These are phyloP conservation scores for Enteromius viviparus DNA, from an alignment of 2,797 vertebrate genomes.

Conservation along the genomic window DNA sequence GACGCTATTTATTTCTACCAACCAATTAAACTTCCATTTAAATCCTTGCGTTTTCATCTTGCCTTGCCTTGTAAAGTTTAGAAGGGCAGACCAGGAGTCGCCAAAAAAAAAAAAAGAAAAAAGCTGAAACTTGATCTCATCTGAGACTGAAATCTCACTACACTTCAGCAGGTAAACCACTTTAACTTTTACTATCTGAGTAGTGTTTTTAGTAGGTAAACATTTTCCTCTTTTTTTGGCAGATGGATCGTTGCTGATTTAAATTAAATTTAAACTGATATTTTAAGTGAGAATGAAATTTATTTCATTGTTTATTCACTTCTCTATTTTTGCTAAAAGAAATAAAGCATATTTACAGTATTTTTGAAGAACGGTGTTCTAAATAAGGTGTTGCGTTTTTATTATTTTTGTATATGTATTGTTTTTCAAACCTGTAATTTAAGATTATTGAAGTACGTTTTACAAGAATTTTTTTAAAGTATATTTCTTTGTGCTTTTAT, in stretches of 20 bases:
- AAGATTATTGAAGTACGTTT: neutral
- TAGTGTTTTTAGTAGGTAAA: neutral
- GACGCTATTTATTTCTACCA: neutral
- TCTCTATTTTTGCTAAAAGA: neutral
- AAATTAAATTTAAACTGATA: neutral
- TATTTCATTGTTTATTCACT: neutral
- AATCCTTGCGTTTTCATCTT: neutral
- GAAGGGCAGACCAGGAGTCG: neutral
- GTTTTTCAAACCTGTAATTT: neutral
- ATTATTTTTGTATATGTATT: neutral
- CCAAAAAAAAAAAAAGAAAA: neutral
- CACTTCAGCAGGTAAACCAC: conserved; percentile 11
- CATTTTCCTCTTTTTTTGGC: neutral
- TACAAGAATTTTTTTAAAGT: neutral
- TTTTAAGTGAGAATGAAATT: neutral
- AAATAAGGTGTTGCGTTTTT: neutral
- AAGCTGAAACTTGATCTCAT: neutral
- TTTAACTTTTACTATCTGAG: neutral
- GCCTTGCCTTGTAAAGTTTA: neutral
- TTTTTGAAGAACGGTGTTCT: neutral
- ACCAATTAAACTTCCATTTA: neutral
- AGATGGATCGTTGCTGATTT: neutral
- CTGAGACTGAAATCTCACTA: neutral
- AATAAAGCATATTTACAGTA: neutral
- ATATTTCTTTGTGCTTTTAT: neutral